Conservation (phyloP, 2,888 invertebrate species). For the Lasioglossum figueresi region DNA sequence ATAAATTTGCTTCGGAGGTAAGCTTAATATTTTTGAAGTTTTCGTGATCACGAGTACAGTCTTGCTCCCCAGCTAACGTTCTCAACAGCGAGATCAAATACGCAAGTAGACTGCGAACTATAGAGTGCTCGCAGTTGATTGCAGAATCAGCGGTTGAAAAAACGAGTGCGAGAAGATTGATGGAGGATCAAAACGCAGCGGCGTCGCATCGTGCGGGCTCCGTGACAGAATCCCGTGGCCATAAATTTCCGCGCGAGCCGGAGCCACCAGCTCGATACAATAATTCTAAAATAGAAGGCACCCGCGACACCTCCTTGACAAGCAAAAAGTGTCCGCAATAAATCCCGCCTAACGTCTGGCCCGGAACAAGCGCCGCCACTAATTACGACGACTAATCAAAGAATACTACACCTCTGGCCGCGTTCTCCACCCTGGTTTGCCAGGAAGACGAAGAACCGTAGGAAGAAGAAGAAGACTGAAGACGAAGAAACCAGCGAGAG, state of each 20-base stretch:
- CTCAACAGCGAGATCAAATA: neutral
- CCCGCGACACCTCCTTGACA: neutral
- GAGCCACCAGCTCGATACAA: neutral
- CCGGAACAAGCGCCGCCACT: constrained; percentile 12
- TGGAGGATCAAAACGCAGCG: neutral
- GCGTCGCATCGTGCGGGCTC: neutral
- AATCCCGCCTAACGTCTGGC: constrained; percentile 17
- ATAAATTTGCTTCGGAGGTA: no score
- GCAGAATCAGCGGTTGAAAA: neutral
- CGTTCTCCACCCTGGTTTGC: neutral
- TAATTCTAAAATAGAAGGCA: constrained; percentile 19
- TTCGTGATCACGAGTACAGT: no score
- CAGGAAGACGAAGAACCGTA: neutral
- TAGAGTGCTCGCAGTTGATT: neutral
- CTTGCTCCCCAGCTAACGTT: neutral
- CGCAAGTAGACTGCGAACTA: neutral
- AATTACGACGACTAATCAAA: constrained; percentile 39
- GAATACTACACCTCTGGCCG: constrained; percentile 11
- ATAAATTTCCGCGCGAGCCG: neutral
- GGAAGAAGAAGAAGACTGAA: neutral
- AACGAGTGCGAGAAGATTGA: neutral
- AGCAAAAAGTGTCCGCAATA: constrained; percentile 30
- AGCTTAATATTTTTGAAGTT: no score
- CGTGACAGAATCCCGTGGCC: neutral
- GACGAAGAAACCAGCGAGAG: neutral